These are phyloP conservation scores for Setophaga coronata DNA, from an alignment of 2,113 vertebrate species.

Conservation along the genomic window DNA sequence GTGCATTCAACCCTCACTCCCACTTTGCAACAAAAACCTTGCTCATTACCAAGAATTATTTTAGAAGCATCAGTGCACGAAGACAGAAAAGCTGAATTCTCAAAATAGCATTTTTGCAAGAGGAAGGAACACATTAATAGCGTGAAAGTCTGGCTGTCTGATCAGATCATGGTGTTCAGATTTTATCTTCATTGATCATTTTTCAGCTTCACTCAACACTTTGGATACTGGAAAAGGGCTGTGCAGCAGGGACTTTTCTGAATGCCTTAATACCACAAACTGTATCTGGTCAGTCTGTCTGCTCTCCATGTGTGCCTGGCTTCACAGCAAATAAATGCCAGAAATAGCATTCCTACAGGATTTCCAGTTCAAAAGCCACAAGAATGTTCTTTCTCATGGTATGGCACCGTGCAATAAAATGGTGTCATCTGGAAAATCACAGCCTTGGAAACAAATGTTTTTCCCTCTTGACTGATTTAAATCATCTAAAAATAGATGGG, in stretches of 20 bases:
- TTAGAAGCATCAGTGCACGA: neutral
- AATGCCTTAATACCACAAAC: conserved; percentile 62
- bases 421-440: conserved; percentile 79
- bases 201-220: conserved; percentile 56
- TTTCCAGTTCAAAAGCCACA: conserved; percentile 76
- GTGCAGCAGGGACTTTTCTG: conserved; percentile 52
- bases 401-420: conserved; percentile 72
- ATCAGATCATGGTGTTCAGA: conserved; percentile 26
- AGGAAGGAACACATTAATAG: conserved; percentile 36
- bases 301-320: conserved; percentile 60
- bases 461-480: conserved; percentile 68
- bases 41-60: conserved; percentile 7
- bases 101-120: neutral
- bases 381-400: conserved; percentile 76
- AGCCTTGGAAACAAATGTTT: conserved; percentile 72
- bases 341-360: conserved; percentile 76
- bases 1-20: neutral
- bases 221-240: conserved; percentile 5
- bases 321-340: conserved; percentile 72
- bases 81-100: conserved; percentile 45
- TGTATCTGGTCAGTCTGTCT: conserved; percentile 72
- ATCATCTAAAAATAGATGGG: conserved; percentile 73
- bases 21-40: conserved; percentile 5
- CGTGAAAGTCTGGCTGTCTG: conserved; percentile 41
- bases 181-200: conserved; percentile 59